phyloP scores from a whole-genome alignment of 2,888 invertebrate genomes.

The Rhimphoctona megacephalus region DNA sequence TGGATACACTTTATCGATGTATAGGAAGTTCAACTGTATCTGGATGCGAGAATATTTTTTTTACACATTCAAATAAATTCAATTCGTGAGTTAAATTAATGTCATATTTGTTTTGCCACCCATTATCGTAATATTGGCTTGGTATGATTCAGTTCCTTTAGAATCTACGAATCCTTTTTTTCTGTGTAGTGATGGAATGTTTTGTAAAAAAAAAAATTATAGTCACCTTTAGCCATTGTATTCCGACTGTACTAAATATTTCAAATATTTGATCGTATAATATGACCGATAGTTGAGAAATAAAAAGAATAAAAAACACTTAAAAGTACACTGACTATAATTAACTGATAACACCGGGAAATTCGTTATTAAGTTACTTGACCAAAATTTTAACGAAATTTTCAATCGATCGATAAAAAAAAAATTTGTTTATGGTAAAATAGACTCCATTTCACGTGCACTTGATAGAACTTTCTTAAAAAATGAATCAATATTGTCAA shows the following conservation, averaged over 20 bases:
- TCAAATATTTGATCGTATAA: neutral
- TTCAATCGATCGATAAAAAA: neutral
- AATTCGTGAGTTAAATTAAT: no score
- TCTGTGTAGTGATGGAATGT: neutral
- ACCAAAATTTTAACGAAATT: neutral
- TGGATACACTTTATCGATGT: no score
- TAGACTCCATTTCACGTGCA: slow-evolving; percentile 12
- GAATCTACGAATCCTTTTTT: neutral
- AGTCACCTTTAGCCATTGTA: slow-evolving; percentile 56
- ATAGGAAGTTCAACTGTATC: no score
- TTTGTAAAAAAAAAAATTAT: neutral
- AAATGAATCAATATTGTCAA: neutral
- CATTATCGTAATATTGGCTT: no score
- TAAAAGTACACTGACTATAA: neutral
- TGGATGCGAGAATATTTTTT: no score
- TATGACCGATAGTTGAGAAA: neutral
- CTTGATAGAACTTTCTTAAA: neutral
- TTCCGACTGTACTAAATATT: neutral
- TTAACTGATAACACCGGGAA: neutral
- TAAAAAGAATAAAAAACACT: slow-evolving; percentile 14
- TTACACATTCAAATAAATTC: no score
- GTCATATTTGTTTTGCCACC: no score
- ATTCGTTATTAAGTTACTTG: neutral
- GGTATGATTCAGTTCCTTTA: no score
- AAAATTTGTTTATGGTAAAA: neutral